phyloP scores from a whole-genome alignment of 2,888 invertebrate genomes.

The Scaptomyza parva region DNA sequence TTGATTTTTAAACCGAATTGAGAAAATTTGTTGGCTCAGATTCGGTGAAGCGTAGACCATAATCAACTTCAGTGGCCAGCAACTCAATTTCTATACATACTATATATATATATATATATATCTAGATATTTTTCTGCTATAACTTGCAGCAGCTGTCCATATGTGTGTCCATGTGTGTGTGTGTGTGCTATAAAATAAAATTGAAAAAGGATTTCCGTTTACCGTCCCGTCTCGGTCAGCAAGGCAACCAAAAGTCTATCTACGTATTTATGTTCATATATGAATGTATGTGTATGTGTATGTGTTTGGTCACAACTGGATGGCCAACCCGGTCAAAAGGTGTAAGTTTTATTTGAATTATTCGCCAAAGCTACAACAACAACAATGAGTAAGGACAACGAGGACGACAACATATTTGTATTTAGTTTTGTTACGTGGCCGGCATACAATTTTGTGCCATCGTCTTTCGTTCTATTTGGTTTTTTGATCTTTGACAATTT shows the following conservation, averaged over 20 bases:
- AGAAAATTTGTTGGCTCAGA: slow-evolving; percentile 79
- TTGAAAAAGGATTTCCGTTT: slow-evolving; percentile 80
- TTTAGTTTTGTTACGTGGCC: slow-evolving; percentile 70
- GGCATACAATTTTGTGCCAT: slow-evolving; percentile 56
- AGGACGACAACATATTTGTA: slow-evolving; percentile 44
- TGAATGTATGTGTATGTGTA: slow-evolving; percentile 5
- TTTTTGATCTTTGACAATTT: slow-evolving; percentile 43
- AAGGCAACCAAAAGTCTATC: slow-evolving; percentile 64
- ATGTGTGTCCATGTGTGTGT: slow-evolving; percentile 24
- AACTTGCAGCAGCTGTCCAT: slow-evolving; percentile 67
- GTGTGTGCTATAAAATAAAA: slow-evolving; percentile 64
- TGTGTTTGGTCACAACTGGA: slow-evolving; percentile 26
- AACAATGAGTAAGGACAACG: slow-evolving; percentile 18
- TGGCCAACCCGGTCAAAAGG: slow-evolving; percentile 58
- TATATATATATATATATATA: slow-evolving; percentile 54
- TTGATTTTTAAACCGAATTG: slow-evolving; percentile 79
- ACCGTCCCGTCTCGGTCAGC: slow-evolving; percentile 64
- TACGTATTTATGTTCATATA: slow-evolving; percentile 42
- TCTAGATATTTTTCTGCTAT: slow-evolving; percentile 53
- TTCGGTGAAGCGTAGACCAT: slow-evolving; percentile 80
- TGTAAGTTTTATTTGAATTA: slow-evolving; percentile 81
- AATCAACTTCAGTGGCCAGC: slow-evolving; percentile 83
- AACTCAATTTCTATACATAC: slow-evolving; percentile 79
- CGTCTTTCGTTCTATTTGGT: slow-evolving; percentile 56
- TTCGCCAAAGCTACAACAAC: slow-evolving; percentile 61